Evolutionary conservation across 1,140 invertebrate genomes (phyloP).

Genomic region (Harlomillsia oculata): DNA sequence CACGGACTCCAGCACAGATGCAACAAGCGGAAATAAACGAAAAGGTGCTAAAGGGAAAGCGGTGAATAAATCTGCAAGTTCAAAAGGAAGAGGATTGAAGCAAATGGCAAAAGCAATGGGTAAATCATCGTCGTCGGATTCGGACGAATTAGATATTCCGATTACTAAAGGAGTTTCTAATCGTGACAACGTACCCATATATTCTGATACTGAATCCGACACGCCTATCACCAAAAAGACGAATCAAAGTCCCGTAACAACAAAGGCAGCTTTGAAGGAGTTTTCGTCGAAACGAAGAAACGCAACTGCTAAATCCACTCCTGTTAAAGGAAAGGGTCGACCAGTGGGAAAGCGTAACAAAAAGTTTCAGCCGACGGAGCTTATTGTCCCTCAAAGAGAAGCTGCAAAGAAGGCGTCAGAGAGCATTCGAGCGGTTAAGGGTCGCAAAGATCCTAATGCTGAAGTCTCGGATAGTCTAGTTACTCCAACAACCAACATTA

Average conservation of each 20-base stretch:
- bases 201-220: constrained; percentile 60
- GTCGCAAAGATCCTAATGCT: neutral
- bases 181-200: constrained; percentile 46
- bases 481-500: neutral
- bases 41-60: constrained; percentile 44
- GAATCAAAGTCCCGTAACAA: constrained; percentile 44
- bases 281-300: constrained; percentile 46
- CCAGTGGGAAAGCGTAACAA: constrained; percentile 41
- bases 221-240: constrained; percentile 37
- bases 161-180: constrained; percentile 1
- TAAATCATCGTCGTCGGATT: constrained; percentile 27
- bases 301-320: constrained; percentile 27
- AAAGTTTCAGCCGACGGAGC: constrained; percentile 56
- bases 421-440: constrained; percentile 52
- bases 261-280: constrained; percentile 73
- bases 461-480: constrained; percentile 2
- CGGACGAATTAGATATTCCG: constrained; percentile 31
- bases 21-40: constrained; percentile 26
- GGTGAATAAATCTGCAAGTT: constrained; percentile 49
- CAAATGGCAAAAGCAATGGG: constrained; percentile 24
- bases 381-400: constrained; percentile 81
- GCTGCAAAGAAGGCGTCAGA: constrained; percentile 83
- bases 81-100: constrained; percentile 35
- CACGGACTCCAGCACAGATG: constrained; percentile 29
- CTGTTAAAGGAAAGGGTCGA: constrained; percentile 31